These are phyloP conservation scores for Acronicta alni DNA, from an alignment of 2,888 invertebrate species.

Conservation along the genomic window DNA sequence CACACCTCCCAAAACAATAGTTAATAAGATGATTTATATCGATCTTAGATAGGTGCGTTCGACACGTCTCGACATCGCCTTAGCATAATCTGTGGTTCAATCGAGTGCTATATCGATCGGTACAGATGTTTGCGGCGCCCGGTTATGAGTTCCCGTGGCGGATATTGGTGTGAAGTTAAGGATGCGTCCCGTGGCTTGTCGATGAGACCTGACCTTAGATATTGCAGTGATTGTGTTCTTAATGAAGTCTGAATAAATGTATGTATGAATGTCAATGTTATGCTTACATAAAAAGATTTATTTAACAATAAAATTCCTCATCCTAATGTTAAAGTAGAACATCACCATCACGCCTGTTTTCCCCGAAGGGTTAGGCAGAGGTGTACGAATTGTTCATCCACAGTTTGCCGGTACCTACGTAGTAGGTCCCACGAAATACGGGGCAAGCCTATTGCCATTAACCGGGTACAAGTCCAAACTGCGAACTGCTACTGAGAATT, in stretches of 20 bases:
- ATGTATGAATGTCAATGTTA: not conserved
- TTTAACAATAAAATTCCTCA: no score
- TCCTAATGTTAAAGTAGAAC: no score
- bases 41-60: conserved; percentile 83
- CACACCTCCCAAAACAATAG: conserved; percentile 89
- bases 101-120: conserved; percentile 83
- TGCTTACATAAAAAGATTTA: not conserved
- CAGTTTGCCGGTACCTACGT: no score
- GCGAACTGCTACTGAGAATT: no score
- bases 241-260: no score
- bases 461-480: no score
- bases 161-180: conserved; percentile 39
- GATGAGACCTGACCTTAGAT: conserved; percentile 12
- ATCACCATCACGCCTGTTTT: no score
- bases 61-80: conserved; percentile 87
- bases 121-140: conserved; percentile 80
- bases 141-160: conserved; percentile 43
- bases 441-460: no score
- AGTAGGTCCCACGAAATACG: no score
- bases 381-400: no score
- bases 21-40: conserved; percentile 90
- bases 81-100: conserved; percentile 87
- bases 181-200: conserved; percentile 23
- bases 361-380: no score
- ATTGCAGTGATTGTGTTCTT: conserved; percentile 11